These are phyloP conservation scores for Sinocyclocheilus anophthalmus DNA, from an alignment of 2,113 vertebrate genomes.

Conservation along the genomic window DNA sequence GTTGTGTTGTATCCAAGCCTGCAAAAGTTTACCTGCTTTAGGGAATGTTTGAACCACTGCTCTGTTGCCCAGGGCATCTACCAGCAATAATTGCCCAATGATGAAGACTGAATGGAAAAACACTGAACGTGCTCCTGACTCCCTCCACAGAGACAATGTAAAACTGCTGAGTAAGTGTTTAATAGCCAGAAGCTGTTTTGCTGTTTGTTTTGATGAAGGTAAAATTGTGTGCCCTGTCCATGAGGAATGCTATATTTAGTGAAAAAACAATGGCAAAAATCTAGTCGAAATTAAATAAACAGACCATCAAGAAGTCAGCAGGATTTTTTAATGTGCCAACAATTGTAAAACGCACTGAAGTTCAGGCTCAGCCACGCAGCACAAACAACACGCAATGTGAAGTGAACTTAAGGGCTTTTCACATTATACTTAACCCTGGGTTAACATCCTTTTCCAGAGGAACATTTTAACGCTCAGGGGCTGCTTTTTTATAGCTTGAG, in stretches of 20 bases:
- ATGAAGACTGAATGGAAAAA: constrained; percentile 31
- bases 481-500: constrained; percentile 2
- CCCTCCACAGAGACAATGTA: constrained; percentile 12
- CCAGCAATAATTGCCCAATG: constrained; percentile 26
- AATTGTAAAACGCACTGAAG: background rate
- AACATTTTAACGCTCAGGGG: background rate
- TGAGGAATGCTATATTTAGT: background rate
- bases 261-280: background rate
- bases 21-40: constrained; percentile 15
- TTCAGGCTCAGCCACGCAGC: constrained; percentile 11
- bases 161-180: constrained; percentile 38
- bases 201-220: constrained; percentile 25
- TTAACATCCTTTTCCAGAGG: constrained; percentile 21
- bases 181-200: constrained; percentile 25
- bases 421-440: constrained; percentile 17
- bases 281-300: background rate
- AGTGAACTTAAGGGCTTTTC: constrained; percentile 12
- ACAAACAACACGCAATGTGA: constrained; percentile 19
- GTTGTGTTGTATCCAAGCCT: constrained; percentile 12
- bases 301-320: background rate
- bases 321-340: background rate
- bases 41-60: constrained; percentile 23
- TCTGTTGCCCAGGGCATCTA: constrained; percentile 16
- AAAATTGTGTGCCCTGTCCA: background rate
- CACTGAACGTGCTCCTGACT: constrained; percentile 5